Evolutionary conservation across 1,140 invertebrate species (phyloP), one percentile per base, ranked within the genome.

Genomic region (Meloidogyne chitwoodi): DNA sequence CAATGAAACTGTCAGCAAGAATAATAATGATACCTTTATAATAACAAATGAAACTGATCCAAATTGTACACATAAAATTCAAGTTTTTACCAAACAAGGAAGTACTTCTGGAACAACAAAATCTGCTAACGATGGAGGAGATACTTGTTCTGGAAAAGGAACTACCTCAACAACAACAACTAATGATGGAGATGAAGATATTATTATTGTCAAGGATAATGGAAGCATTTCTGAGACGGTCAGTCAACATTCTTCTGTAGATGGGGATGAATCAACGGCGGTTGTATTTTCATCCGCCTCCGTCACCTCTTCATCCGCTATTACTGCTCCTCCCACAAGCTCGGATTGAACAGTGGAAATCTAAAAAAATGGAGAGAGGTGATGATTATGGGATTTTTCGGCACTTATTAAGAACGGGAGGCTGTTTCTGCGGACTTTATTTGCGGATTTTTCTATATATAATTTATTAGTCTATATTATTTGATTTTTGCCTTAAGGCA

Each of bases 51-150:
- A 76, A 24, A 41, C 48, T 29, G 75, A 76, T 38, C 75, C 75
- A 24, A 75, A 74, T n/a, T 31, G 71, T 65, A 76, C 75, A 14
- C 75, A 76, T 38, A 76, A 76, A 77, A 76, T 76, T 11, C 75
- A 76, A 26, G 73, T 76, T 12, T 76, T 64, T 63, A 76, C 72
- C 14, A 48, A 48, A 26, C 31, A 29, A 34, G 75, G 61, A 41
- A 16, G 26, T 14, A 68, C 11, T 44, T 44, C n/a, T 75, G 74
- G 29, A 41, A 16, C 74, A 34, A 22, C 48, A 38, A 31, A 68
- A 31, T 0, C 69, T 19, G 19, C 29, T 31, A 29, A 16, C 2
- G 63, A 44, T n/a, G 27, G 16, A 27, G 24, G 19, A 22, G 16
- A 3, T n/a, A 1, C 29, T 24, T 19, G 22, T 14, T 4, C 14